Evolutionary conservation across 2,113 vertebrate species (phyloP).

Genomic region (Cheilinus undulatus): DNA sequence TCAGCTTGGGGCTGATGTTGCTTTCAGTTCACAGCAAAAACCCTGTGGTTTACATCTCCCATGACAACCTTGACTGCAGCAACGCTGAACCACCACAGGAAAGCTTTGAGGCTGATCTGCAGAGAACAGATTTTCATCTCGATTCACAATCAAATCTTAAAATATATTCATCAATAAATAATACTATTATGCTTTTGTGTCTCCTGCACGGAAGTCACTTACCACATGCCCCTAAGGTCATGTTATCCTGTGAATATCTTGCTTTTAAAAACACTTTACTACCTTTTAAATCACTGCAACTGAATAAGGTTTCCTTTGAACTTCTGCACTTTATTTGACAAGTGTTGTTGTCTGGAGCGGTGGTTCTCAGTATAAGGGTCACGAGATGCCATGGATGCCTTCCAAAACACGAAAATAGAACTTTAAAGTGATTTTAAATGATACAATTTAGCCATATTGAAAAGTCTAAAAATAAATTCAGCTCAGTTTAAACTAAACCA

Average conservation of each 20-base stretch:
- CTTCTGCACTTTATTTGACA: no score
- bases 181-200: background rate
- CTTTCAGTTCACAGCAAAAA: background rate
- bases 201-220: background rate
- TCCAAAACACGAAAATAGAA: no score
- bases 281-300: no score
- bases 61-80: background rate
- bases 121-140: background rate
- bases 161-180: background rate
- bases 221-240: background rate
- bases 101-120: background rate
- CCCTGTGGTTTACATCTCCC: constrained; percentile 31
- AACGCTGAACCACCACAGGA: constrained; percentile 19
- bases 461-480: no score
- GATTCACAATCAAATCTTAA: constrained; percentile 2
- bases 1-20: background rate
- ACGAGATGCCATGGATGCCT: no score
- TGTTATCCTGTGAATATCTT: background rate
- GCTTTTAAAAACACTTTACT: no score
- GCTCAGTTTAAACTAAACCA: no score
- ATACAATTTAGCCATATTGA: no score
- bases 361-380: no score
- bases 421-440: no score
- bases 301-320: no score
- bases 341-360: no score